These are phyloP conservation scores for Drosophila novamexicana DNA, from an alignment of 1,140 invertebrate species.

Conservation along the genomic window DNA sequence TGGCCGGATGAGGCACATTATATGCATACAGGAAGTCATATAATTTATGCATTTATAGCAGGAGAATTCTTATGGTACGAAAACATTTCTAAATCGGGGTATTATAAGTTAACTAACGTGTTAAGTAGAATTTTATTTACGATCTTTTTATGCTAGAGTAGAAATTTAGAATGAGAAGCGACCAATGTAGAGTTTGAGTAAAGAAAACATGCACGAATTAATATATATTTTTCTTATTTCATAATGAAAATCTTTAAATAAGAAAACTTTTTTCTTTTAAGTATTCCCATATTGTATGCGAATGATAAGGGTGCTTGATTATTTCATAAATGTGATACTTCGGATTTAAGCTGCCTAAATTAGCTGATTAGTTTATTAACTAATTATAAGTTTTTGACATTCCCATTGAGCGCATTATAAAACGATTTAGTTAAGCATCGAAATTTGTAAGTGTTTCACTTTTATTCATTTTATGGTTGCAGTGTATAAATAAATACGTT, in stretches of 20 bases:
- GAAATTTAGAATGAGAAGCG: background rate
- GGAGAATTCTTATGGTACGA: constrained; percentile 2
- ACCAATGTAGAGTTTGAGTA: background rate
- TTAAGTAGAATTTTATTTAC: too few species aligned
- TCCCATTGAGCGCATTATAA: too few species aligned
- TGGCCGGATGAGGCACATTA: constrained; percentile 9
- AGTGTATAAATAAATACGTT: background rate
- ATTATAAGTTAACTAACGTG: constrained; percentile 17
- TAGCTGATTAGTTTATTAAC: background rate
- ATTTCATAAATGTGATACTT: too few species aligned
- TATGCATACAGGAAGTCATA: constrained; percentile 36
- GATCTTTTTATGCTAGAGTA: background rate
- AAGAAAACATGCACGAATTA: background rate
- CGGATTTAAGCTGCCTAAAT: too few species aligned
- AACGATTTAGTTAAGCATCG: background rate
- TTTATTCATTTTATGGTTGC: background rate
- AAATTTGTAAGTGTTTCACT: background rate
- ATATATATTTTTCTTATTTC: too few species aligned
- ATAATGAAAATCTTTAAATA: too few species aligned
- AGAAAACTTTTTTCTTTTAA: too few species aligned
- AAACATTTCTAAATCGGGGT: background rate
- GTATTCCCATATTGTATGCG: too few species aligned
- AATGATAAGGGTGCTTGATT: too few species aligned
- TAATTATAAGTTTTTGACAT: background rate
- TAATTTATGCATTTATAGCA: constrained; percentile 14